Percentiles rank a stretch among this genome's conserved stretches.
Evolutionary conservation across 2,113 vertebrate genomes (phyloP).

Genomic region (Chaetura pelagica): DNA sequence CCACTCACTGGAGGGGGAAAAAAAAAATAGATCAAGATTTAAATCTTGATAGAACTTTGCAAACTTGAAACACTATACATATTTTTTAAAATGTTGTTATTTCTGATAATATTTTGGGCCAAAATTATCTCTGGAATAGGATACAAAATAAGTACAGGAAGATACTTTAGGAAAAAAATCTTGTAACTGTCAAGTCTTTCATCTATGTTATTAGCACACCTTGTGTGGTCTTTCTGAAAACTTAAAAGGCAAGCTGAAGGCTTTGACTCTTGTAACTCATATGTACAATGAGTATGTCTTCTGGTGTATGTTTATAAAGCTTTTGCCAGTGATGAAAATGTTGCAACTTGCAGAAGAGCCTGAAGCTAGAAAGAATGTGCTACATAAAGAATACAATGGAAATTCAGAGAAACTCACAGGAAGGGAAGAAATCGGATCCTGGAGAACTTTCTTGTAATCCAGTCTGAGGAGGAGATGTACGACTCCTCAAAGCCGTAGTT

Average conservation of each 20-base stretch:
- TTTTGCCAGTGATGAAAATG: neutral
- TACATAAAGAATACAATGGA: neutral
- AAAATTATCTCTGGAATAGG: neutral
- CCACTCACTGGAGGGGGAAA: neutral
- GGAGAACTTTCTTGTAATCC: neutral
- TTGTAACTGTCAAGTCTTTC: neutral
- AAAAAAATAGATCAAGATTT: neutral
- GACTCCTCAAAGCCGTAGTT: neutral
- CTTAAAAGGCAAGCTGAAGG: no score
- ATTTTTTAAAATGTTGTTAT: neutral
- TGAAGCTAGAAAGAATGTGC: neutral
- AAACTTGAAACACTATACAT: neutral
- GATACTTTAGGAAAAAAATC: neutral
- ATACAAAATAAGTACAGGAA: neutral
- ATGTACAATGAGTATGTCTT: neutral
- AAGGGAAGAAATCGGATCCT: neutral
- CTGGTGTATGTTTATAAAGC: neutral
- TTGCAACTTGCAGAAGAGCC: neutral
- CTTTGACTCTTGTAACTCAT: neutral
- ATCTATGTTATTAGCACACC: neutral
- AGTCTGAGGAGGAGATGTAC: neutral
- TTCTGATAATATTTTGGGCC: neutral
- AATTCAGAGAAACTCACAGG: neutral
- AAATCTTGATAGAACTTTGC: neutral
- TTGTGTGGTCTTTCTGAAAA: conserved; percentile 12